Evolutionary conservation across 2,113 vertebrate species (phyloP), one percentile per base, ranked within the genome.

Genomic region (Australoheros scitulus): DNA sequence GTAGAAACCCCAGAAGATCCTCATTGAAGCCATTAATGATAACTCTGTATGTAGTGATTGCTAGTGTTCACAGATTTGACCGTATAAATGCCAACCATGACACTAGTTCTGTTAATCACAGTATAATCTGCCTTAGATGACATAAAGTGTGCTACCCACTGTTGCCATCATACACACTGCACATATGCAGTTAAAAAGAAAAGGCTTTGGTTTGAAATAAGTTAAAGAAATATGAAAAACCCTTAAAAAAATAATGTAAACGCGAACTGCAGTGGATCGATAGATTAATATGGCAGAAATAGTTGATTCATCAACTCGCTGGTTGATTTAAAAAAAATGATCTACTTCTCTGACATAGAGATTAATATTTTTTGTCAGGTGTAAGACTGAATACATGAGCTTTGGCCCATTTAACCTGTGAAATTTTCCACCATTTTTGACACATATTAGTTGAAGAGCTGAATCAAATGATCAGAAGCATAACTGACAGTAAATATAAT

Each of bases 231-330:
- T 72, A 56, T 18, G 2, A 81, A 26, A 74, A 82, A 55, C 11
- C 41, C n/a, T 50, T 52, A 22, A 24, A 78, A 78, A 68, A 61
- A 38, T 4, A 61, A 34, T 13, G 80, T 86, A 88, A 89, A 81
- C 79, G 77, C 22, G 6, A 80, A 22, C 70, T 72, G 86, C 9
- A 11, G 29, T 57, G 68, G 58, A 76, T 56, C 1, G 34, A 57
- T 38, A 24, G 32, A 38, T 58, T 75, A 75, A 17, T 0, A 3
- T 75, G 20, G 26, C 5, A 32, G 26, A 11, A n/a, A 72, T 29
- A 57, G n/a, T 20, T 1, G 11, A n/a, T 72, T 72, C 11, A 26
- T 55, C 47, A 34, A 55, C 26, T 55, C 47, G 68, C n/a, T 32
- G 47, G 68, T 55, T 72, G 17, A 52, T 4, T 4, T 0, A 5